Conservation (phyloP, 2,888 invertebrate genomes). For the Toxonevra muliebris region DNA sequence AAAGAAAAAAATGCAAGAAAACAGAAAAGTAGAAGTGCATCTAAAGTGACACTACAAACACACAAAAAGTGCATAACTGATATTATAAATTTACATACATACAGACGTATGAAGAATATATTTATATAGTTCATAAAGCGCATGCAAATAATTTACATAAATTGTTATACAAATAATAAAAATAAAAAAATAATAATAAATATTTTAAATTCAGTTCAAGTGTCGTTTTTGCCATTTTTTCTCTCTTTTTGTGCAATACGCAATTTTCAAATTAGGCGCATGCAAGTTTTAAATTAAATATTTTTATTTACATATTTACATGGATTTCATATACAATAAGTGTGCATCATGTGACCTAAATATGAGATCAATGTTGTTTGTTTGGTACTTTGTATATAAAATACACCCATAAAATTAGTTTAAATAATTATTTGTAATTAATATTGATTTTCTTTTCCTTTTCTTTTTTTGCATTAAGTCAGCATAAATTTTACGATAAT, state of each 20-base stretch:
- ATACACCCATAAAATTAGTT: background rate
- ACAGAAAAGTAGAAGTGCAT: too few relatives aligned
- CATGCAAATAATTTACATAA: too few relatives aligned
- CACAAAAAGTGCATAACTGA: too few relatives aligned
- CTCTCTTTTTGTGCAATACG: slow-evolving; percentile 31
- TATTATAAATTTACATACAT: too few relatives aligned
- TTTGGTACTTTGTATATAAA: slow-evolving; percentile 3
- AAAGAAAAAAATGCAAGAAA: too few relatives aligned
- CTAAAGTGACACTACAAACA: too few relatives aligned
- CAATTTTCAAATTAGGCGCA: slow-evolving; percentile 60
- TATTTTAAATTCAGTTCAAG: background rate
- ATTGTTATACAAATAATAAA: too few relatives aligned
- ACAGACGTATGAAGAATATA: too few relatives aligned
- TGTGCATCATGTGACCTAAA: background rate
- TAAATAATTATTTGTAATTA: background rate
- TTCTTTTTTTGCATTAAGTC: background rate
- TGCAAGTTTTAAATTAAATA: slow-evolving; percentile 39
- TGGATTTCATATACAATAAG: background rate
- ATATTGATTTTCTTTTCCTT: slow-evolving; percentile 1
- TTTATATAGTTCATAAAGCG: too few relatives aligned
- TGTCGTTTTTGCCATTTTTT: background rate
- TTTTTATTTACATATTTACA: background rate
- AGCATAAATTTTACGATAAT: too few relatives aligned
- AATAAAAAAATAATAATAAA: background rate
- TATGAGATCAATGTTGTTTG: background rate